These are phyloP conservation scores for Magallana ariakensis DNA, from an alignment of 1,140 invertebrate genomes.

Conservation along the genomic window DNA sequence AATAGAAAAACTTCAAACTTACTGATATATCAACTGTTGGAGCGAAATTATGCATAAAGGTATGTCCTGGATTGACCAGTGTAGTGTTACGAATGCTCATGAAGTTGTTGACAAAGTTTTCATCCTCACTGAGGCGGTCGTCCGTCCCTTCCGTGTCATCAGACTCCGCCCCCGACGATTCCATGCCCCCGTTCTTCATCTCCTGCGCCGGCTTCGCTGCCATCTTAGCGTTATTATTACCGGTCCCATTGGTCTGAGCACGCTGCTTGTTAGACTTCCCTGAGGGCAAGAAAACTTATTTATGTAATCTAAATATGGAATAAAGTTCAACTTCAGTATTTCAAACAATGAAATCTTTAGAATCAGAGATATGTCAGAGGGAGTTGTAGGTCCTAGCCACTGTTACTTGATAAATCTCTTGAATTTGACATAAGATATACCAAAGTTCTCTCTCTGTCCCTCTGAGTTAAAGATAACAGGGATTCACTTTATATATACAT, in stretches of 20 bases:
- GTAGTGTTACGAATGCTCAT: constrained; percentile 50
- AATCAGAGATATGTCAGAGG: too few species aligned
- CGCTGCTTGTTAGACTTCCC: background rate
- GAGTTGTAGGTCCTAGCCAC: too few species aligned
- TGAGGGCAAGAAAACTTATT: background rate
- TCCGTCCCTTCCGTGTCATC: constrained; percentile 55
- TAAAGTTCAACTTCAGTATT: too few species aligned
- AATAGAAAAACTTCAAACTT: background rate
- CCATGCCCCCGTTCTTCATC: background rate
- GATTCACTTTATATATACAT: too few species aligned
- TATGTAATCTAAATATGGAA: background rate
- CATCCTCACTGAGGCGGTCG: constrained; percentile 62
- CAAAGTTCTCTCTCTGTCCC: too few species aligned
- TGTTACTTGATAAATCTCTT: too few species aligned
- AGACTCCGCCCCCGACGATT: constrained; percentile 13
- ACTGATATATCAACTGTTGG: constrained; percentile 10
- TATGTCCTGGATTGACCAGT: constrained; percentile 9
- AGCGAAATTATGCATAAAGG: background rate
- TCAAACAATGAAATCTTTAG: too few species aligned
- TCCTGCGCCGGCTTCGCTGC: background rate
- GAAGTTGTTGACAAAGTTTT: constrained; percentile 65
- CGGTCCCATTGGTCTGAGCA: constrained; percentile 37
- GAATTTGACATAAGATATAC: too few species aligned
- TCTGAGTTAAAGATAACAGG: too few species aligned
- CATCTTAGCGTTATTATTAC: constrained; percentile 1